Evolutionary conservation across 1,140 invertebrate species (phyloP).

Genomic region (Yoshiicerus persimilis): DNA sequence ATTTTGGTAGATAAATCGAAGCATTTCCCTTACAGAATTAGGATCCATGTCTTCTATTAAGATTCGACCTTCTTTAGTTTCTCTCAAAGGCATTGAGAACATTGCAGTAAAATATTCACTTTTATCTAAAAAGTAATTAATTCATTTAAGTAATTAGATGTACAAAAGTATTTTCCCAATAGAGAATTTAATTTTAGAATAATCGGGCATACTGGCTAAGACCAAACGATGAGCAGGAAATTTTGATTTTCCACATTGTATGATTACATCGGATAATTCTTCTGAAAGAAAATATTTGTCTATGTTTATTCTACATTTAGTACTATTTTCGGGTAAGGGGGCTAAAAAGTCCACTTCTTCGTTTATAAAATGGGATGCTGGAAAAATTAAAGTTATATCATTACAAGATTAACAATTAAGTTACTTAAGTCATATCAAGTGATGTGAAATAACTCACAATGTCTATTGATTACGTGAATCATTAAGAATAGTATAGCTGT

Average conservation of each 20-base stretch:
- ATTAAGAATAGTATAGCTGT: conserved; percentile 23
- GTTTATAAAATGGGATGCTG: conserved; percentile 23
- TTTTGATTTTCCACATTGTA: conserved; percentile 13
- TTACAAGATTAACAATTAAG: neutral
- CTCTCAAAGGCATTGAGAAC: conserved; percentile 26
- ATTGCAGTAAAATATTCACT: conserved; percentile 32
- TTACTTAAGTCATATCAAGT: neutral
- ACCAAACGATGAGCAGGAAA: conserved; percentile 39
- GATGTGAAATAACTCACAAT: neutral
- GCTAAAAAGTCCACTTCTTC: conserved; percentile 25
- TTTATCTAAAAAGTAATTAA: neutral
- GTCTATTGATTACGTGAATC: neutral
- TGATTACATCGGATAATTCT: conserved; percentile 26
- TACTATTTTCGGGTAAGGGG: neutral
- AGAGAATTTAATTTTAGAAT: neutral
- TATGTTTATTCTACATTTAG: neutral
- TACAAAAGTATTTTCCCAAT: neutral
- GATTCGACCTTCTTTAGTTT: conserved; percentile 25
- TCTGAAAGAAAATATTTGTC: conserved; percentile 7
- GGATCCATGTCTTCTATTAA: conserved; percentile 29
- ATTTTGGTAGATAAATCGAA: conserved; percentile 38
- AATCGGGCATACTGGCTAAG: conserved; percentile 11
- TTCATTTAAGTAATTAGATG: neutral
- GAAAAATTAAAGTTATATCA: neutral
- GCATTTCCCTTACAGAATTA: conserved; percentile 15